These are phyloP conservation scores for Daboia siamensis DNA, from an alignment of 2,113 vertebrate species.

Conservation along the genomic window DNA sequence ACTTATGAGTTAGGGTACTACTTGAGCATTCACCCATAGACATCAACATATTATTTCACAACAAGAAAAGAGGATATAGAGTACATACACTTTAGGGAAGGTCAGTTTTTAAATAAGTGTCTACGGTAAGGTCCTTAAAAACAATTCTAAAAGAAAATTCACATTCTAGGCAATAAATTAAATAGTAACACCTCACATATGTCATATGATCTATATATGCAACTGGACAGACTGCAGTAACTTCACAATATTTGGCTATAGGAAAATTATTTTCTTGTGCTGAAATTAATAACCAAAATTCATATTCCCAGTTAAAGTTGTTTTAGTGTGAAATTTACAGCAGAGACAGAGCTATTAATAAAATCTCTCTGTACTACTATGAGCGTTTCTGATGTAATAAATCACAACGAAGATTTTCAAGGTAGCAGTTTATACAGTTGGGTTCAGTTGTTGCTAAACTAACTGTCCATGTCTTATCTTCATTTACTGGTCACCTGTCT, in stretches of 20 bases:
- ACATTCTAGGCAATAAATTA: background rate
- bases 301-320: background rate
- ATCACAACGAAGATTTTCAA: slow-evolving; percentile 37
- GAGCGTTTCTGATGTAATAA: background rate
- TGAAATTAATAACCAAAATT: background rate
- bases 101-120: background rate
- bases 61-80: background rate
- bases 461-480: slow-evolving; percentile 25
- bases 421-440: background rate
- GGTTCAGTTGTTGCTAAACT: slow-evolving; percentile 28
- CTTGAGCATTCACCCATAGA: background rate
- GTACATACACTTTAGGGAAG: background rate
- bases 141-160: background rate
- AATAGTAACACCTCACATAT: background rate
- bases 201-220: background rate
- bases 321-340: slow-evolving; percentile 20
- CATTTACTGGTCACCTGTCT: slow-evolving; percentile 31
- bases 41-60: background rate
- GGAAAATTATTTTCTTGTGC: background rate
- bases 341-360: background rate
- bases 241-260: background rate
- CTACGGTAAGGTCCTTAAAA: background rate
- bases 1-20: background rate
- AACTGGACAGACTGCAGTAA: background rate
- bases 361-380: background rate